These are phyloP conservation scores for Monomorium pharaonis DNA, from an alignment of 1,140 invertebrate genomes.

Conservation along the genomic window DNA sequence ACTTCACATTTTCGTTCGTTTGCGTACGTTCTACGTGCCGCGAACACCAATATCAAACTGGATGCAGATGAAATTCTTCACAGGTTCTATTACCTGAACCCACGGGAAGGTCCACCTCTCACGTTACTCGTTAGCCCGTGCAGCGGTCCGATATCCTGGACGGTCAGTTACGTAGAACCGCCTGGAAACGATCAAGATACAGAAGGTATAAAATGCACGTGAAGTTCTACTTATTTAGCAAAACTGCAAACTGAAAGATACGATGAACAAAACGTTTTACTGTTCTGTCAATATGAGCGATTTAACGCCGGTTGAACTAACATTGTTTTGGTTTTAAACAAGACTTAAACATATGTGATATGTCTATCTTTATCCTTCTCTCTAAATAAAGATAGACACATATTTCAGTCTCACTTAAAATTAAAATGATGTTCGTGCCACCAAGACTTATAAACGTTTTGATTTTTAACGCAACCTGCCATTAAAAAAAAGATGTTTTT, in stretches of 20 bases:
- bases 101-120: constrained; percentile 80
- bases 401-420: too few species aligned
- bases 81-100: constrained; percentile 84
- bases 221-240: neutral
- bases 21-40: constrained; percentile 44
- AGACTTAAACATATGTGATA: too few species aligned
- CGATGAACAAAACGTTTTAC: neutral
- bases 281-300: neutral
- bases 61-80: constrained; percentile 83
- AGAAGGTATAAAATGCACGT: constrained; percentile 77
- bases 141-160: constrained; percentile 83
- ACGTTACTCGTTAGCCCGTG: constrained; percentile 83
- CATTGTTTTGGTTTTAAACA: neutral
- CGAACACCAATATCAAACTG: constrained; percentile 81
- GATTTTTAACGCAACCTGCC: too few species aligned
- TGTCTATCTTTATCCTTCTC: too few species aligned
- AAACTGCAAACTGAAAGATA: neutral
- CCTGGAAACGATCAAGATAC: constrained; percentile 79
- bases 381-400: too few species aligned
- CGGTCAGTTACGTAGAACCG: constrained; percentile 82
- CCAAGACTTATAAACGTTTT: too few species aligned
- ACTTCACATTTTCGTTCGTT: neutral
- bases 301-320: too few species aligned
- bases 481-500: too few species aligned
- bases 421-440: too few species aligned